Conservation (phyloP, 2,113 vertebrate genomes). For the Antechinus flavipes region DNA sequence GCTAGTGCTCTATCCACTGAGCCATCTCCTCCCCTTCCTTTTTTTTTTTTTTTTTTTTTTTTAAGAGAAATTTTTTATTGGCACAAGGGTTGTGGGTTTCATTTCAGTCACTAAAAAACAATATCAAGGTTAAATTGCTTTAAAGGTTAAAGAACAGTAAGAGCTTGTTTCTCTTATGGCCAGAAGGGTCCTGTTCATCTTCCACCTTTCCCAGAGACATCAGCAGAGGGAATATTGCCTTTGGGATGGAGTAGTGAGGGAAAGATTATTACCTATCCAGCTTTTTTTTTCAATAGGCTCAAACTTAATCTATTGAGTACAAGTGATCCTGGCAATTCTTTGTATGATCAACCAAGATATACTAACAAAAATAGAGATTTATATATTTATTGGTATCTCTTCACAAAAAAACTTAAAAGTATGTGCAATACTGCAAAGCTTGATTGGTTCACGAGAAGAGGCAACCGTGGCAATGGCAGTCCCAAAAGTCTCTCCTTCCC, state of each 20-base stretch:
- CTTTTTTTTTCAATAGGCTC: neutral
- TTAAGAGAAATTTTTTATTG: constrained; percentile 82
- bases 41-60: too few relatives aligned
- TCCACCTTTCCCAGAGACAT: neutral
- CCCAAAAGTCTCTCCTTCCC: too few relatives aligned
- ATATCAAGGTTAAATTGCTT: constrained; percentile 5
- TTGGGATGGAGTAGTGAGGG: neutral
- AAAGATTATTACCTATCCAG: neutral
- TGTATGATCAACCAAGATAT: constrained; percentile 30
- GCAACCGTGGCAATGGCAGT: too few relatives aligned
- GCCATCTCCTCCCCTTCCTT: too few relatives aligned
- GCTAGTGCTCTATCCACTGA: too few relatives aligned
- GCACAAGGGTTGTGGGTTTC: constrained; percentile 68
- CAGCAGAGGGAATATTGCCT: neutral
- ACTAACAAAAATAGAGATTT: constrained; percentile 13
- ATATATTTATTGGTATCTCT: constrained; percentile 11
- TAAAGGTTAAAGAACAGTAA: constrained; percentile 28
- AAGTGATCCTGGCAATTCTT: neutral
- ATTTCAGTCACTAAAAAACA: constrained; percentile 2
- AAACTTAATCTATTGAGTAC: neutral
- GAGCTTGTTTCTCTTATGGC: constrained; percentile 39
- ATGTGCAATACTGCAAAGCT: neutral
- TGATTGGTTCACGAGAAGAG: accelerated
- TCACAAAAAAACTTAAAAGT: neutral
- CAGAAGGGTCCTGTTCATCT: neutral